Base-by-base conservation (phyloP, 2,888 invertebrate genomes). In the Tanypteryx hageni region DNA sequence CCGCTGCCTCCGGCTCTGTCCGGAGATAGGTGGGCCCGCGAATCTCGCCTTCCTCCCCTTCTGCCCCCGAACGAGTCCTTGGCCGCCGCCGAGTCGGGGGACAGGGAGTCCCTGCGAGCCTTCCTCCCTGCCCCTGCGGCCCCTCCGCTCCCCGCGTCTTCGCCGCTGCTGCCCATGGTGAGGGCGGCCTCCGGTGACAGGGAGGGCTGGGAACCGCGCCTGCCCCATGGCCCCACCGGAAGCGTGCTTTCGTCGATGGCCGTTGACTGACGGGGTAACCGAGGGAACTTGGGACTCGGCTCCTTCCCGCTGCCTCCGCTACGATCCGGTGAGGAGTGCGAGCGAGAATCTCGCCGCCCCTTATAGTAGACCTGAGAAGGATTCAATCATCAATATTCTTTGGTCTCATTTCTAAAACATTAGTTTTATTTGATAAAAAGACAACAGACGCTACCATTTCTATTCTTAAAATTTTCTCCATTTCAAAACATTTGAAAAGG, bases 181-280 rank as follows among this genome's bases (percentile, higher is more conserved):
- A 93, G 83, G 92, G 93, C 68, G 93, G 92, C 97, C 95, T 98
- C 98, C 0, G 98, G 98, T 89, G 98, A 98, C 83, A 98, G 95
- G 0, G 97, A 97, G 2, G 98, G 98, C 93, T 98, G 98, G 4
- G 98, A 98, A 93, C 97, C 98, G 83, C 98, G 96, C 84, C 98
- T 96, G 0, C 94, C 92, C 95, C 96, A 96, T 13, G 96, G 95
- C 59, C 96, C 96, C 56, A 97, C 97, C 0, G 98, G 98, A 92
- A 98, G 96, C 93, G 96, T 97, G 81, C 97, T 97, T 95, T 98
- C 98, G 95, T 98, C 98, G 94, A 98, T 98, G 68, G 98, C 98
- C 10, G 98, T 98, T 27, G 98, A 98, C 95, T 98, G 98, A 61
- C 98, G 96, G 94, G 98, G 98, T 92, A 98, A 95, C 92, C 98